Evolutionary conservation across 2,888 invertebrate genomes (phyloP).

Genomic region (Drosophila rellima): DNA sequence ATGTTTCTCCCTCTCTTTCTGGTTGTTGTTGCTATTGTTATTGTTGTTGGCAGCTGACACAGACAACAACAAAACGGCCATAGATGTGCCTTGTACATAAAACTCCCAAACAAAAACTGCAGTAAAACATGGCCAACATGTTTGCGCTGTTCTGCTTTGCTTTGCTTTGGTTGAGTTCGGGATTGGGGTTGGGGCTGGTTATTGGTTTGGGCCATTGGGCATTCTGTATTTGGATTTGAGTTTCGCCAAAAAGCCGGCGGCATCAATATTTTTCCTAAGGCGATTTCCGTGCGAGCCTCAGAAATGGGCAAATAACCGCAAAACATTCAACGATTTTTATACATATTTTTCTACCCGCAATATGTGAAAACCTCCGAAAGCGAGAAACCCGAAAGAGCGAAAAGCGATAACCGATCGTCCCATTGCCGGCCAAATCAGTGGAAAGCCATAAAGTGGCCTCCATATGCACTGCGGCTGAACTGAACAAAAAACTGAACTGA

Average conservation of each 20-base stretch:
- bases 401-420: conserved; percentile 24
- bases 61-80: conserved; percentile 44
- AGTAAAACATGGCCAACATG: conserved; percentile 69
- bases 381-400: neutral
- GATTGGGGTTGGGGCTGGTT: conserved; percentile 24
- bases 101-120: conserved; percentile 74
- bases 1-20: conserved; percentile 18
- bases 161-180: conserved; percentile 5
- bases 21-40: conserved; percentile 28
- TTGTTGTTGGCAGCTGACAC: conserved; percentile 43
- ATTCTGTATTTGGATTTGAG: conserved; percentile 7
- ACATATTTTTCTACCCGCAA: conserved; percentile 40
- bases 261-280: conserved; percentile 75
- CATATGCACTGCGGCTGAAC: conserved; percentile 67
- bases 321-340: conserved; percentile 69
- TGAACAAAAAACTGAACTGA: conserved; percentile 1
- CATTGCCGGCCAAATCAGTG: conserved; percentile 58
- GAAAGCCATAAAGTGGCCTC: conserved; percentile 68
- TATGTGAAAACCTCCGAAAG: neutral
- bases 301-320: conserved; percentile 56
- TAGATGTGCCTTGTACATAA: conserved; percentile 63
- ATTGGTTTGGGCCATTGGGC: conserved; percentile 9
- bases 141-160: conserved; percentile 8
- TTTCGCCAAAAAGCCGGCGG: conserved; percentile 41
- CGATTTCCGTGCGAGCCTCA: conserved; percentile 56